Conservation (phyloP, 2,113 vertebrate genomes). For the Thalassoma bifasciatum region DNA sequence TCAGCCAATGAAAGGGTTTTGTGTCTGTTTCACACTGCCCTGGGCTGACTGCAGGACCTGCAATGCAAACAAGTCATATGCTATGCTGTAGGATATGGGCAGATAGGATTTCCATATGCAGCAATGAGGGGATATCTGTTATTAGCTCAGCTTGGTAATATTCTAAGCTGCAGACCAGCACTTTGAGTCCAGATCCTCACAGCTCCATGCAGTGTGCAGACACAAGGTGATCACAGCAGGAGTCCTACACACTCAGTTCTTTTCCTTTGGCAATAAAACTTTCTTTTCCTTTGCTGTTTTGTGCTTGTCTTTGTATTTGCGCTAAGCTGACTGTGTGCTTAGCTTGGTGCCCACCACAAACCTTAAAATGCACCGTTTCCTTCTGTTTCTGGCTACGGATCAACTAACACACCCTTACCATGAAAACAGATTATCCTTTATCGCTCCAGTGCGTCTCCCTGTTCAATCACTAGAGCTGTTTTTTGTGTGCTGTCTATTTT, state of each 20-base stretch:
- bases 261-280: conserved; percentile 71
- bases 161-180: conserved; percentile 44
- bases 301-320: conserved; percentile 74
- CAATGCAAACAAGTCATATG: conserved; percentile 63
- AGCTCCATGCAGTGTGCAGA: conserved; percentile 83
- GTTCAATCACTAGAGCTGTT: conserved; percentile 83
- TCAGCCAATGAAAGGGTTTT: conserved; percentile 83
- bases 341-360: conserved; percentile 67
- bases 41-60: conserved; percentile 75
- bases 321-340: conserved; percentile 76
- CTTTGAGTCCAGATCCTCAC: conserved; percentile 67
- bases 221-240: conserved; percentile 79
- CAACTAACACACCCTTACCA: conserved; percentile 62
- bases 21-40: conserved; percentile 83
- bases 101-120: conserved; percentile 55
- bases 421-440: conserved; percentile 67
- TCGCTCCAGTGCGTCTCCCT: conserved; percentile 75
- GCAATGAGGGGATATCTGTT: conserved; percentile 44
- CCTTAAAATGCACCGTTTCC: conserved; percentile 52
- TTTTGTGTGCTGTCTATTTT: conserved; percentile 82
- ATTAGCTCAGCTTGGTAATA: conserved; percentile 42
- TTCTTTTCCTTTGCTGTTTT: conserved; percentile 69
- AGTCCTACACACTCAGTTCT: conserved; percentile 59
- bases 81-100: conserved; percentile 31
- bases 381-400: conserved; percentile 57